Evolutionary conservation across 1,140 invertebrate species (phyloP).

Genomic region (Sarcophaga peregrina): DNA sequence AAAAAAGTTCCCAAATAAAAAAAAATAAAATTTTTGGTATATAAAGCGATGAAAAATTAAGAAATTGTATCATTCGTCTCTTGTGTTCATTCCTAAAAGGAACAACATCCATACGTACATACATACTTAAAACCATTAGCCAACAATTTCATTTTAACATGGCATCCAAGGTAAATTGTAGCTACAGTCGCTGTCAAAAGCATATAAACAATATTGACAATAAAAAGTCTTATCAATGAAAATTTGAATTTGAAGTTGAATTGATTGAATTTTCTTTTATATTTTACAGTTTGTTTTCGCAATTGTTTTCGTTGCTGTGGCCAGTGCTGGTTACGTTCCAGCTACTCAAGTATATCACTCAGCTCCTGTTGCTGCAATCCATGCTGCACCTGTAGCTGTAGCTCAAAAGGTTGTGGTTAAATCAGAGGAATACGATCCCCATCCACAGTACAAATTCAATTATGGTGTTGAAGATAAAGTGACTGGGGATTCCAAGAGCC

Average conservation of each 20-base stretch:
- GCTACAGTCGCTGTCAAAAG: not conserved
- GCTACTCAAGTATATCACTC: slow-evolving; percentile 52
- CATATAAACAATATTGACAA: not conserved
- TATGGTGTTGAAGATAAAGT: slow-evolving; percentile 76
- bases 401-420: slow-evolving; percentile 48
- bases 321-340: slow-evolving; percentile 59
- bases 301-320: slow-evolving; percentile 53
- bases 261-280: not conserved
- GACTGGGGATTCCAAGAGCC: slow-evolving; percentile 66
- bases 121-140: not conserved
- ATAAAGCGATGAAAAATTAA: not conserved
- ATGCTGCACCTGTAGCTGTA: slow-evolving; percentile 26
- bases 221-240: too few species aligned
- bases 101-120: too few species aligned
- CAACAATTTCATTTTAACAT: slow-evolving; percentile 48
- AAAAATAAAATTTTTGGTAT: not conserved
- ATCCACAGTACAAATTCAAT: slow-evolving; percentile 75
- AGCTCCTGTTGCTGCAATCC: slow-evolving; percentile 62
- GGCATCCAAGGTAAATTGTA: slow-evolving; percentile 60
- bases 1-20: too few species aligned
- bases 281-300: slow-evolving; percentile 47
- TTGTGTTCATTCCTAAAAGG: slow-evolving; percentile 55
- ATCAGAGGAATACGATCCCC: slow-evolving; percentile 67
- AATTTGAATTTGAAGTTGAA: too few species aligned
- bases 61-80: slow-evolving; percentile 55